Percentiles rank a stretch among this genome's conserved stretches.
Conservation (phyloP, 2,888 invertebrate species). For the Hydropsyche betteni region DNA sequence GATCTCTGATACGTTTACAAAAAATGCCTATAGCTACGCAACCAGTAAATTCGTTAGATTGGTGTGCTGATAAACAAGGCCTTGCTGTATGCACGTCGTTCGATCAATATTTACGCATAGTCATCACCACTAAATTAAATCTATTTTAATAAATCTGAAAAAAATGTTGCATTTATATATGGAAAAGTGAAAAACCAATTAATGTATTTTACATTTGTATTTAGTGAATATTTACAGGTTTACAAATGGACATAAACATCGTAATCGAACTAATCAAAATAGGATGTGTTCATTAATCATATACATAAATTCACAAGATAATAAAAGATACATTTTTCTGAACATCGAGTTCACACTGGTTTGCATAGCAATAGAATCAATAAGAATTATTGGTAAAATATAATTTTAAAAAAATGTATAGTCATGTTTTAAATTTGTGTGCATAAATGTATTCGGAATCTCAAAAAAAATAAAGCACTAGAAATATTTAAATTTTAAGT, state of each 20-base stretch:
- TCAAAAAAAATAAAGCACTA: too few species aligned
- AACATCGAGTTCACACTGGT: not conserved
- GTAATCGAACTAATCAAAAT: conserved; percentile 17
- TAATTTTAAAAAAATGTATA: too few species aligned
- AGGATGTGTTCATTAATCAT: conserved; percentile 28
- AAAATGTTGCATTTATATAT: not conserved
- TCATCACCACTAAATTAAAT: conserved; percentile 90
- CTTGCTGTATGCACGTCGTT: conserved; percentile 89
- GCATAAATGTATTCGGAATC: too few species aligned
- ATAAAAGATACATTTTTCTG: conserved; percentile 33
- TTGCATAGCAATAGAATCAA: conserved; percentile 2
- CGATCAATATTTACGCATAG: conserved; percentile 87
- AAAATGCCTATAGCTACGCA: conserved; percentile 85
- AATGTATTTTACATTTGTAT: conserved; percentile 34
- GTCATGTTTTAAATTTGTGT: too few species aligned
- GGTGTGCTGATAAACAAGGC: conserved; percentile 91
- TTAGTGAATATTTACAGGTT: conserved; percentile 44
- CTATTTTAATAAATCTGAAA: conserved; percentile 60
- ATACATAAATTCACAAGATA: conserved; percentile 30
- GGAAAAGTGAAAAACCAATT: conserved; percentile 5
- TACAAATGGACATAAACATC: conserved; percentile 43
- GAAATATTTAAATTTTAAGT: too few species aligned
- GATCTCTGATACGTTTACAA: conserved; percentile 79
- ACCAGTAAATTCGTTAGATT: conserved; percentile 89
- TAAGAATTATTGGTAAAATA: not conserved